A percentile compares a stretch with the other conserved stretches of the same genome.
Evolutionary conservation across 2,888 invertebrate species (phyloP).

Genomic region (Cryptophagus acutangulus): DNA sequence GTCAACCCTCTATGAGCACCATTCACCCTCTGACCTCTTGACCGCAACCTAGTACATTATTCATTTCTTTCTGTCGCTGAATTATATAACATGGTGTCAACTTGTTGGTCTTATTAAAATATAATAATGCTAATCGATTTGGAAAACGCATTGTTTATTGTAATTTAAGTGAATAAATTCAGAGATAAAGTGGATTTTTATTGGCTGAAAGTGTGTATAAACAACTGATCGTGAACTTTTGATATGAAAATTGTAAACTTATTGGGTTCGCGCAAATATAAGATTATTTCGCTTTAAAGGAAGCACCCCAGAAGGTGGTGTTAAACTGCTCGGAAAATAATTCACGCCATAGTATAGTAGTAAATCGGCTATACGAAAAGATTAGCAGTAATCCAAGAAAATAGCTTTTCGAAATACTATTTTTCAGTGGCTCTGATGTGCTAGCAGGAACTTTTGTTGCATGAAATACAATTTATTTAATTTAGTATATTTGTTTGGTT

Average conservation of each 20-base stretch:
- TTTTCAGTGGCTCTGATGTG: no score
- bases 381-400: conserved; percentile 41
- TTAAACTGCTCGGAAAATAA: conserved; percentile 12
- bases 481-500: no score
- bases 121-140: background rate
- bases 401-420: conserved; percentile 40
- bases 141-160: background rate
- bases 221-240: background rate
- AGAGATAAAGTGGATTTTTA: background rate
- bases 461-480: no score
- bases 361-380: no score
- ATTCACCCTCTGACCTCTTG: background rate
- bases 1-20: background rate
- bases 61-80: background rate
- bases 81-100: background rate
- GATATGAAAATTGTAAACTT: background rate
- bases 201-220: background rate
- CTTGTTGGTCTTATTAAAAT: background rate
- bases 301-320: conserved; percentile 7
- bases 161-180: background rate
- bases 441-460: no score
- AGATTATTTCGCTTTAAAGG: background rate
- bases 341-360: conserved; percentile 9
- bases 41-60: background rate
- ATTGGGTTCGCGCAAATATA: background rate